Conservation (phyloP, 1,140 invertebrate genomes). For the Aplysia californica region DNA sequence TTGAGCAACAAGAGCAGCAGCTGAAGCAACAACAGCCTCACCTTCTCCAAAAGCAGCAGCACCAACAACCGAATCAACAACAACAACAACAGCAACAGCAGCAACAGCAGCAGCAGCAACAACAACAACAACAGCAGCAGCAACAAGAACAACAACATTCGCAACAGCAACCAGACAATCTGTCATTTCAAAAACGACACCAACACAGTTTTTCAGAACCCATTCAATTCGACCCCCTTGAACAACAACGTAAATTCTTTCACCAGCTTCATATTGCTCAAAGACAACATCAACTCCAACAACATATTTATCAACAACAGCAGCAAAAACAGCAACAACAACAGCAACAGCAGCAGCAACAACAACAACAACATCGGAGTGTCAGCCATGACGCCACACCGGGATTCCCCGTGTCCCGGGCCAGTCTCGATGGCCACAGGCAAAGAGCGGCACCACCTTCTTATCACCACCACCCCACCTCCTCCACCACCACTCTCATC, state of each 20-base stretch:
- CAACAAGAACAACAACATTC: background rate
- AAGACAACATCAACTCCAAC: conserved; percentile 11
- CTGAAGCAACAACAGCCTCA: conserved; percentile 57
- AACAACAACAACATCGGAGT: background rate
- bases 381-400: background rate
- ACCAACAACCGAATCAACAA: conserved; percentile 23
- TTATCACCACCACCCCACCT: background rate
- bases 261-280: conserved; percentile 1
- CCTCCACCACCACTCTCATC: background rate
- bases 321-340: conserved; percentile 8
- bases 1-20: conserved; percentile 56
- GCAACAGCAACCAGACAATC: background rate
- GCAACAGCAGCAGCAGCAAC: background rate
- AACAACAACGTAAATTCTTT: background rate
- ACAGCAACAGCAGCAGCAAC: background rate
- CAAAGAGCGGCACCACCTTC: background rate
- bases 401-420: background rate
- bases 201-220: conserved; percentile 4
- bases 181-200: conserved; percentile 1
- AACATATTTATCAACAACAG: background rate
- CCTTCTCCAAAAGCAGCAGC: conserved; percentile 30
- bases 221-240: background rate
- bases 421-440: background rate
- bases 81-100: conserved; percentile 5
- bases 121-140: conserved; percentile 5